Evolutionary conservation across 64 coral and sea anemone genomes (phyloP), one percentile per base, ranked within the genome.

Genomic region (Actinia tenebrosa): DNA sequence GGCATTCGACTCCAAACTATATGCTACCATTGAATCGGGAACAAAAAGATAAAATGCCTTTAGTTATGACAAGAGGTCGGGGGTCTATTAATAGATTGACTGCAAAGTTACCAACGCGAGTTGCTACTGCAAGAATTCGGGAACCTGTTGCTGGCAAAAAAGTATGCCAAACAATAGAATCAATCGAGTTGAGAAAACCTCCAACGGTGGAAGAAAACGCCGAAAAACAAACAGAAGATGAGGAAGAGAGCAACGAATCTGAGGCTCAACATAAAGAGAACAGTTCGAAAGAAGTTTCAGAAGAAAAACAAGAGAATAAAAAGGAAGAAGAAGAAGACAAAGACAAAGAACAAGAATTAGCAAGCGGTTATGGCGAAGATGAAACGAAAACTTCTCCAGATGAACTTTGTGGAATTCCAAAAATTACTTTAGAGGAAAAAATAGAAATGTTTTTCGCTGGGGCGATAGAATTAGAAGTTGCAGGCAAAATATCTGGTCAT

Each of bases 371-470:
- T 42, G 42, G 71, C 15, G 71, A 5, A 3, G 71, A 77, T 15
- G 71, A 26, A 25, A 25, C 50, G 37, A 27, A 59, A 84, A 71
- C 84, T 25, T 7, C 52, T 86, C 17, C 22, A 52, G 42, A 87
- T 30, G 86, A 87, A 54, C 86, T 87, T 11, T 19, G 86, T 46
- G 55, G 68, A 10, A 72, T 87, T 10, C 86, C 86, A 26, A 87
- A 87, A 9, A 72, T 72, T 3, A 87, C 86, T 54, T 46, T 87
- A 16, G 44, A 77, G 52, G 86, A 87, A 71, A 87, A 87, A 37
- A 87, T 87, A 5, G 54, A 87, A 20, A 87, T 78, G 66, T 87
- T 77, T 59, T 87, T 87, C 19, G 86, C 69, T 25, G 86, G 50
- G 14, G 18, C 46, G 0, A 68, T 72, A 4, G 86, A 87, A 50